Evolutionary conservation across 2,113 vertebrate species (phyloP), one percentile per base, ranked within the genome.

Genomic region (Hydrolagus affinis): DNA sequence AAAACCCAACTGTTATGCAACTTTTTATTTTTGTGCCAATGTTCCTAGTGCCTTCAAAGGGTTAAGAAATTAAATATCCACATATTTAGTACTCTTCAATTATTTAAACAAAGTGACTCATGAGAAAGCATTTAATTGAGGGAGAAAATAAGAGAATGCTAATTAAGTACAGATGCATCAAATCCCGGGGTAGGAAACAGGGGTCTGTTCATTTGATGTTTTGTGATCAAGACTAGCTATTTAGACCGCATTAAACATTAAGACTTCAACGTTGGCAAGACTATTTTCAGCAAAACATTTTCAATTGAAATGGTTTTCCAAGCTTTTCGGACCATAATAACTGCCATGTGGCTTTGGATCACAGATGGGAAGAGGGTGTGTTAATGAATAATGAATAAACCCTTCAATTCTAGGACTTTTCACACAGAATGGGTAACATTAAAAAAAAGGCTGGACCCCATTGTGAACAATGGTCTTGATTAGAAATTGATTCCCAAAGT

Each of bases 81-180:
- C 19, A 60, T 19, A 8, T 62, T 83, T 83, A 80, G n/a, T 12
- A 68, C 32, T 23, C 8, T 66, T 66, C 25, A 75, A 75, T 21
- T 56, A 19, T 19, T 74, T 25, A 17, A 44, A 44, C 59, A 80
- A 80, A 30, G 19, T 28, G 57, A 2, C 14, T 30, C 64, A 17
- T 8, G 23, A 60, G 59, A 62, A 64, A 64, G 77, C 30, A 80
- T 10, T 25, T 30, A 80, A 64, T 14, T 64, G n/a, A 80, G 14
- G 23, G 62, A 32, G 3, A 11, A 83, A 83, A 17, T 30, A 66
- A 68, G 25, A 76, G 44, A 0, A 30, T 30, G 8, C 11, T 83
- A 83, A 83, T 83, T 25, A 83, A 83, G 32, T 21, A 9, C 78
- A 83, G 78, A 83, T 66, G 62, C 17, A 32, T 21, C 17, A 64